Evolutionary conservation across 2,888 invertebrate genomes (phyloP), one percentile per base, ranked within the genome.

Genomic region (Hypercompe scribonia): DNA sequence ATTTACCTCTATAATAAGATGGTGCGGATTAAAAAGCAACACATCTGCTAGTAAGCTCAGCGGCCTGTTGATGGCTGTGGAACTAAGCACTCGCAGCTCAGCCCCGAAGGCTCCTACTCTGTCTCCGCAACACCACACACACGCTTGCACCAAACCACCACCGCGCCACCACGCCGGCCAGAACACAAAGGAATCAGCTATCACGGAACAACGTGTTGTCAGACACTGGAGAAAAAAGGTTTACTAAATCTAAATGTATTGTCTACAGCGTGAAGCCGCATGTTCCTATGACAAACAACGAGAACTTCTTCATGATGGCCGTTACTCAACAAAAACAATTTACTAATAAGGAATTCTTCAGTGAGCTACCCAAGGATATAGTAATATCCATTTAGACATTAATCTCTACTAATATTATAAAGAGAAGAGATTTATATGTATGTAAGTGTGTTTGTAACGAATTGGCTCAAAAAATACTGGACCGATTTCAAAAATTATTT

Each of bases 161-260:
- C 92, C 93, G 34, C 83, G 69, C 84, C 92, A 93, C 79, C 89
- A 85, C 70, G 88, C 90, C n/a, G 94, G 94, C 33, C 76, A 72
- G 72, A 91, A 13, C 54, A 78, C 83, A 86, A 93, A 92, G 65
- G 86, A 76, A 0, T 88, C 90, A 0, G 86, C 78, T 15, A 83
- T 34, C 66, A 91, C 78, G 2, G 86, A 71, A 2, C 89, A 88
- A 5, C 65, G 33, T 18, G 31, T 8, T 8, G 36, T 68, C 54
- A 68, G 54, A 21, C 68, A 68, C 68, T 68, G 68, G 18, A 61
- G 31, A 31, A 31, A 61, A 7, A 61, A 61, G 15, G 18, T 61
- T 31, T 28, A 58, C 28, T 58, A 5, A 28, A 28, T 58, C 28
- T 31, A 2, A 58, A 31, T 28, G 28, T 28, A 58, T 15, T 28